Conservation (phyloP, 2,888 invertebrate genomes). For the Iselma pallidipennis region DNA sequence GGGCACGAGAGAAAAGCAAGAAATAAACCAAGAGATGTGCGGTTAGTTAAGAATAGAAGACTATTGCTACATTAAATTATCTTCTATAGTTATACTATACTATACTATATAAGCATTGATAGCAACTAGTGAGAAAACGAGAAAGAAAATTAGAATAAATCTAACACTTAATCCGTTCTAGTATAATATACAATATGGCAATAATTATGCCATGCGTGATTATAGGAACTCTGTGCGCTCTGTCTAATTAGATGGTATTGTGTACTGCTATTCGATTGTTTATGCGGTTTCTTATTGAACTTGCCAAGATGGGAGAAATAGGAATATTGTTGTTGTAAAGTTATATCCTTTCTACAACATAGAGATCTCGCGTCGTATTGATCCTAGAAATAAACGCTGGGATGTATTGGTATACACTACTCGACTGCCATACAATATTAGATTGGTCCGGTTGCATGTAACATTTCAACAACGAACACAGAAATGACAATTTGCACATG, state of each 20-base stretch:
- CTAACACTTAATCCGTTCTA: no score
- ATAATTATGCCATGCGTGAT: conserved; percentile 33
- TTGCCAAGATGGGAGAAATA: background rate
- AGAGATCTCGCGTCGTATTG: background rate
- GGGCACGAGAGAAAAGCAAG: background rate
- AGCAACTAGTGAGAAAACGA: background rate
- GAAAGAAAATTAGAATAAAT: background rate
- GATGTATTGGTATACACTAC: background rate
- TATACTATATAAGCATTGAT: background rate
- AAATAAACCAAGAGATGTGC: background rate
- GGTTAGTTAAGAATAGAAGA: background rate
- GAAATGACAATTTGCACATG: no score
- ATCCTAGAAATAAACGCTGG: background rate
- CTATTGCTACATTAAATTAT: background rate
- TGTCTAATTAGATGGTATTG: conserved; percentile 33
- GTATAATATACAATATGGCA: conserved; percentile 26
- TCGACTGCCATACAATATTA: no score
- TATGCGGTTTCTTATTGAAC: conserved; percentile 23
- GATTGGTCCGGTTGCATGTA: no score
- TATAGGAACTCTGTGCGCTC: conserved; percentile 21
- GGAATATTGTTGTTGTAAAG: background rate
- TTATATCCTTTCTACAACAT: no score
- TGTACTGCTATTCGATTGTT: conserved; percentile 29
- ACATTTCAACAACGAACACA: no score
- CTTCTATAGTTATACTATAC: no score